Evolutionary conservation across 2,888 invertebrate genomes (phyloP), one percentile per base, ranked within the genome.

Genomic region (Andrena hattorfiana): DNA sequence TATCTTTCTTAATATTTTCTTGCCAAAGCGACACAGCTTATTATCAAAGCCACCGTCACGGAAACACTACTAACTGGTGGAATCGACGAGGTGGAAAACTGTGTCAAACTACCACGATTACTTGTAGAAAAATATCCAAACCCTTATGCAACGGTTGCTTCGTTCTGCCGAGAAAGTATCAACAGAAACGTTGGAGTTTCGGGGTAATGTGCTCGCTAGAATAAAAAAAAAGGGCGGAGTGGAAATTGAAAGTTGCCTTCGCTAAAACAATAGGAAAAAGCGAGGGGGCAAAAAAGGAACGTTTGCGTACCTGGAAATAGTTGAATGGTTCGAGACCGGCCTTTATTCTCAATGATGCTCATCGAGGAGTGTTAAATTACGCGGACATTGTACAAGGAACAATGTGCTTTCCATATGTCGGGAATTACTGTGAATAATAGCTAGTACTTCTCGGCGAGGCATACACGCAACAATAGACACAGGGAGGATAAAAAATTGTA

Each of bases 281-380:
- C 56, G 48, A 62, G 28, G 35, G 63, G 20, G 42, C 42, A 64
- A 56, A 77, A 72, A 56, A 60, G 35, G 81, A 79, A 81, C 75
- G 74, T 87, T 85, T 76, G 62, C 77, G 78, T 77, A 70, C 71
- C 62, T 75, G 59, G 81, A 84, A 56, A 85, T 87, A 87, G 85
- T 42, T 71, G 74, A 81, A 85, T 76, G 68, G 67, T 68, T 78
- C 71, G 73, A 67, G 70, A 76, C 64, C 85, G 20, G 85, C 71
- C 72, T 87, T 86, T 83, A 83, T 77, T 75, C 77, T 76, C 68
- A 70, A 72, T 74, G 67, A 66, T 67, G 83, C 75, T 73, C 79
- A 71, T 85, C 79, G 85, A 81, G 77, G 74, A 85, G 76, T 77
- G 83, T 83, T 75, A 87, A 87, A 87, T 87, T 87, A 87, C 85